Conservation (phyloP, 2,113 vertebrate genomes). For the Vulpes ferrilata region DNA sequence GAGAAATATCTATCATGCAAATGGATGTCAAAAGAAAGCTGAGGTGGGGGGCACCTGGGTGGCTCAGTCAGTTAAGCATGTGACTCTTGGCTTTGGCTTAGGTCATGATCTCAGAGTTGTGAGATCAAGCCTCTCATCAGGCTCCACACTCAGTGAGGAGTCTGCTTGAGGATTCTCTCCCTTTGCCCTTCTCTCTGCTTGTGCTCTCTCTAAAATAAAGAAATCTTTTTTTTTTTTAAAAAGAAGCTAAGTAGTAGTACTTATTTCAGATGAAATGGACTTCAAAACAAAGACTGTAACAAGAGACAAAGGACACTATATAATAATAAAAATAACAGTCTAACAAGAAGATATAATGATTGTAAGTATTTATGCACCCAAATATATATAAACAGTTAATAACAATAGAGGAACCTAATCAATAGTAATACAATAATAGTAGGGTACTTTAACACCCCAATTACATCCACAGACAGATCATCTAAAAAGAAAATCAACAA, state of each 20-base stretch:
- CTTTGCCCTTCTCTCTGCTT: neutral
- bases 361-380: neutral
- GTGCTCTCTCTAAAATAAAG: neutral
- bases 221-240: neutral
- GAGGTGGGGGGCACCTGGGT: too few relatives aligned
- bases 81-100: neutral
- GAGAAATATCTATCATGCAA: neutral
- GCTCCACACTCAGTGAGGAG: neutral
- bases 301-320: neutral
- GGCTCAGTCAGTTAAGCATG: too few relatives aligned
- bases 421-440: neutral
- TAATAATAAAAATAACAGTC: neutral
- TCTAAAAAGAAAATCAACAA: neutral
- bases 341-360: neutral
- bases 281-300: neutral
- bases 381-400: neutral
- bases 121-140: neutral
- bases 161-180: neutral
- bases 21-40: neutral
- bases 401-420: neutral
- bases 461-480: neutral
- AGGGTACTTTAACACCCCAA: neutral
- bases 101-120: neutral
- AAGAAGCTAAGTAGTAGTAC: neutral
- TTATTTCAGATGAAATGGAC: neutral